Evolutionary conservation across 2,113 vertebrate species (phyloP).

Genomic region (Catagonus wagneri): DNA sequence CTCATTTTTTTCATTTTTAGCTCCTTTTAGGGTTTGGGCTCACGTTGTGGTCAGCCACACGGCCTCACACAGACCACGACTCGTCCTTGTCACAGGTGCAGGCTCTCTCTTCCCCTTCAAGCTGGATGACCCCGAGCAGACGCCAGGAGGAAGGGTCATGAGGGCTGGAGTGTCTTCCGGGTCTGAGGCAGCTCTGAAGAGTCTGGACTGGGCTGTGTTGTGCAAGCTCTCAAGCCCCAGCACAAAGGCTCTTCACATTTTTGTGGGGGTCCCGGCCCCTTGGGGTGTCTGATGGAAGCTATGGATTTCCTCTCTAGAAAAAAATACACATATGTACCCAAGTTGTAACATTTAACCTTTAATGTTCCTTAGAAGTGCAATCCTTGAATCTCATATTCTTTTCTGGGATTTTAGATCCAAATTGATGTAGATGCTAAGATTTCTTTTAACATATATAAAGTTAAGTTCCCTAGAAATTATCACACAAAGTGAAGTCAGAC

Average conservation of each 20-base stretch:
- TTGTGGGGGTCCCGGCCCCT: background rate
- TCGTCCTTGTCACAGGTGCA: background rate
- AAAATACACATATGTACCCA: background rate
- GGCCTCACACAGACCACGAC: background rate
- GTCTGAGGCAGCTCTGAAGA: background rate
- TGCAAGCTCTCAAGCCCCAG: background rate
- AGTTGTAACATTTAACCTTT: background rate
- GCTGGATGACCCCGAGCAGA: background rate
- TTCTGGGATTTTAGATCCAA: background rate
- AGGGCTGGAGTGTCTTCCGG: background rate
- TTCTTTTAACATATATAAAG: background rate
- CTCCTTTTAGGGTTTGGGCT: background rate
- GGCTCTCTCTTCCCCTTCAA: too few species aligned
- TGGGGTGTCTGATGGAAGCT: background rate
- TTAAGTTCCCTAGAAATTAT: too few species aligned
- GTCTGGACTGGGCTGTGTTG: background rate
- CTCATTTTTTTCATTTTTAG: background rate
- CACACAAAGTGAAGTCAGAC: too few species aligned
- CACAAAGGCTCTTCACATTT: background rate
- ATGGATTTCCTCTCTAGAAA: background rate
- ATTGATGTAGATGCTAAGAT: background rate
- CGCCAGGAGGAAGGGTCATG: fast-evolving
- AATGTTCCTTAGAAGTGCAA: background rate
- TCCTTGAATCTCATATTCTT: background rate
- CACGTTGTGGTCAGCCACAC: background rate